Evolutionary conservation across 2,797 vertebrate species (phyloP).

Genomic region (Tapera naevia): DNA sequence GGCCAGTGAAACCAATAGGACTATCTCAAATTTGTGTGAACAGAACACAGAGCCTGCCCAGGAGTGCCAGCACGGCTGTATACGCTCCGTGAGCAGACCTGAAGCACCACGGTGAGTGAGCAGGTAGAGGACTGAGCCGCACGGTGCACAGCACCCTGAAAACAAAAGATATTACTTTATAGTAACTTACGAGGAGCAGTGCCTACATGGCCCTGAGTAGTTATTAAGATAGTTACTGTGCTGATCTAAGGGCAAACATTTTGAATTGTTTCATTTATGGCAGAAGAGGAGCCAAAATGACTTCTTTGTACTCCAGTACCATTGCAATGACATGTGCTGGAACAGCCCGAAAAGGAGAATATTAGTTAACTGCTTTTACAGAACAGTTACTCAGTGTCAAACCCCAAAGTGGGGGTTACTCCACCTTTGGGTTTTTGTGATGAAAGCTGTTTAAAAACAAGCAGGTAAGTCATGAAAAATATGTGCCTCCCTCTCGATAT

Average conservation of each 20-base stretch:
- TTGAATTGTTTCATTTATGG: constrained; percentile 10
- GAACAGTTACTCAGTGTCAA: constrained; percentile 22
- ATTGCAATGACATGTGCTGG: neutral
- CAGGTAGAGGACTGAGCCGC: neutral
- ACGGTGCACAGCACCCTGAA: neutral
- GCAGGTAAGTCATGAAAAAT: neutral
- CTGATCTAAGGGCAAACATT: constrained; percentile 45
- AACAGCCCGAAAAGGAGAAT: neutral
- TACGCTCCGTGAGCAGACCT: neutral
- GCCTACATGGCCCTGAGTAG: constrained; percentile 55
- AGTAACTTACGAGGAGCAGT: constrained; percentile 4
- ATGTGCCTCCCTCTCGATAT: neutral
- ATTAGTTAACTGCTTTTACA: neutral
- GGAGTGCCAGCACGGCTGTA: neutral
- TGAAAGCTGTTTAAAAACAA: neutral
- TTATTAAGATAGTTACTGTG: constrained; percentile 37
- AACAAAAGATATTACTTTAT: neutral
- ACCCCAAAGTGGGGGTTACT: neutral
- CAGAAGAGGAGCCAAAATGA: constrained; percentile 42
- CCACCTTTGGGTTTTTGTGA: neutral
- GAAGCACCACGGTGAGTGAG: neutral
- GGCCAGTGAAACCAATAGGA: neutral
- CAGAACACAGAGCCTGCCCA: neutral
- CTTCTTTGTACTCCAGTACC: constrained; percentile 19
- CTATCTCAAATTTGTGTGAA: neutral